Percentiles rank a stretch among this genome's conserved stretches.
Evolutionary conservation across 2,888 invertebrate genomes (phyloP).

Genomic region (Melolontha melolontha): DNA sequence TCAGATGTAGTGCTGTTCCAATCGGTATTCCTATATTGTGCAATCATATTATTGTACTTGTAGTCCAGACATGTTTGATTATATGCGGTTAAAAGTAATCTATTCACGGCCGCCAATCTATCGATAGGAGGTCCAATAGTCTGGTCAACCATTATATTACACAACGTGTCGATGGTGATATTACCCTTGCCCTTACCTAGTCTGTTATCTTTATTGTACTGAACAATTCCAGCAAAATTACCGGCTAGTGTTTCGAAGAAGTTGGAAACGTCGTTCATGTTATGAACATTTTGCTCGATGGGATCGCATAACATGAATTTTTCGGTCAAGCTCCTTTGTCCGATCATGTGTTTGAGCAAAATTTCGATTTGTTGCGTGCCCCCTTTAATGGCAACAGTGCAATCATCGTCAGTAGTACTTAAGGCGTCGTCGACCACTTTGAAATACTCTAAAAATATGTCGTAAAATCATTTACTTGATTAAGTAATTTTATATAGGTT

Average conservation of each 20-base stretch:
- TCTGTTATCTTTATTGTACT: constrained; percentile 94
- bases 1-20: constrained; percentile 75
- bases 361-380: constrained; percentile 76
- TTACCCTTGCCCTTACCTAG: constrained; percentile 72
- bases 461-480: constrained; percentile 1
- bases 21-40: constrained; percentile 73
- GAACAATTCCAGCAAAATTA: constrained; percentile 91
- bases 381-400: constrained; percentile 74
- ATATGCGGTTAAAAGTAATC: constrained; percentile 73
- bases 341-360: constrained; percentile 72
- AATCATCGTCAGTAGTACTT: constrained; percentile 74
- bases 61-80: constrained; percentile 86
- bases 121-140: constrained; percentile 73
- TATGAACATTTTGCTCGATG: constrained; percentile 72
- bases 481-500: not conserved
- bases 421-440: constrained; percentile 84
- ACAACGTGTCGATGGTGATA: constrained; percentile 84
- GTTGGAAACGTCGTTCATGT: constrained; percentile 77
- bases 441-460: constrained; percentile 76
- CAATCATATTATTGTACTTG: constrained; percentile 81
- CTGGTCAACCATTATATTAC: constrained; percentile 78
- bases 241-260: constrained; percentile 86
- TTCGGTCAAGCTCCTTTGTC: constrained; percentile 74
- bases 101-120: constrained; percentile 80
- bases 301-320: constrained; percentile 85